phyloP scores from a whole-genome alignment of 2,888 invertebrate genomes.

The Mesopsocus fuscifrons region DNA sequence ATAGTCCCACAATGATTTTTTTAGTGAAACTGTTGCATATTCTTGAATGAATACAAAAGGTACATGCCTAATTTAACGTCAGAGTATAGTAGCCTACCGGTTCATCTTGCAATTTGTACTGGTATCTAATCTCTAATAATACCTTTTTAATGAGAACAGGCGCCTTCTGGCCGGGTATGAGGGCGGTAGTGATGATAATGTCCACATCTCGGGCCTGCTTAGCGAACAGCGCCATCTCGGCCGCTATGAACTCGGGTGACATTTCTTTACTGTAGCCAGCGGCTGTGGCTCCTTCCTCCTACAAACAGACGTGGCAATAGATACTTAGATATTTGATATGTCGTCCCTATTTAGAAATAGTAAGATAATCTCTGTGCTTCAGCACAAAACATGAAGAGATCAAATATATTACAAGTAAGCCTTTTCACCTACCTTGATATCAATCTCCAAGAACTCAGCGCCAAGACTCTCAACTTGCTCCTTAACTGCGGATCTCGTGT shows the following conservation, averaged over 20 bases:
- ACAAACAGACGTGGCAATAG: too few relatives aligned
- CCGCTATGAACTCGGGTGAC: conserved; percentile 68
- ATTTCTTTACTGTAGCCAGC: conserved; percentile 76
- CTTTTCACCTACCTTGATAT: conserved; percentile 37
- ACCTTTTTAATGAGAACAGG: conserved; percentile 64
- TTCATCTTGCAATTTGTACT: too few relatives aligned
- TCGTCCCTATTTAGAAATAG: neutral
- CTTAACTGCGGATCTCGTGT: conserved; percentile 63
- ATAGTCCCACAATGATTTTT: too few relatives aligned
- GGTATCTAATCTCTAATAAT: too few relatives aligned
- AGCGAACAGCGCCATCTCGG: conserved; percentile 72
- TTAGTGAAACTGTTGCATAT: too few relatives aligned
- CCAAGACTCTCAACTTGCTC: conserved; percentile 77
- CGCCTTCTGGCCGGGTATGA: conserved; percentile 73
- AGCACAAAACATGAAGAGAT: too few relatives aligned
- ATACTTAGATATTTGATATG: neutral
- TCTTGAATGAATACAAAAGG: too few relatives aligned
- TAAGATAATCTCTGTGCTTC: too few relatives aligned
- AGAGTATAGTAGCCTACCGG: too few relatives aligned
- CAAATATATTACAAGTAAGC: too few relatives aligned
- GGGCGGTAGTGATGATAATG: conserved; percentile 72
- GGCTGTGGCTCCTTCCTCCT: conserved; percentile 49
- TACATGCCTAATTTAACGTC: too few relatives aligned
- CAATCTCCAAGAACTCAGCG: conserved; percentile 68
- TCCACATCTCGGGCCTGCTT: conserved; percentile 71